These are phyloP conservation scores for Chlorops oryzae DNA, from an alignment of 1,140 invertebrate genomes.

Conservation along the genomic window DNA sequence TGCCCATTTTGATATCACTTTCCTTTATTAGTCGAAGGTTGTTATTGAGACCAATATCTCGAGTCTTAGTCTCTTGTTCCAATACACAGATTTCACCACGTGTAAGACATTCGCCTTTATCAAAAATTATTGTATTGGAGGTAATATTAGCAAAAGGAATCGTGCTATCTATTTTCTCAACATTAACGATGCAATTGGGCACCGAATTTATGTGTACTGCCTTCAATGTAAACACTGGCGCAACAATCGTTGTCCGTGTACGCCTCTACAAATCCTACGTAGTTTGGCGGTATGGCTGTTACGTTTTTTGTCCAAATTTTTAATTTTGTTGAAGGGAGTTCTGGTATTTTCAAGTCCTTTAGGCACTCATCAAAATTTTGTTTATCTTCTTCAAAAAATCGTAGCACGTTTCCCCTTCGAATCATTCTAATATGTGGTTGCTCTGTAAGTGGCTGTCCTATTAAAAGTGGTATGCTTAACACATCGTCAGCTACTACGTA, in stretches of 20 bases:
- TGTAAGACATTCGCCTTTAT: not conserved
- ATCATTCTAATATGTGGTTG: conserved; percentile 1
- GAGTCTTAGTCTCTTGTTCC: conserved; percentile 1
- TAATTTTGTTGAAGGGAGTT: not conserved
- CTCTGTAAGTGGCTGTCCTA: conserved; percentile 4
- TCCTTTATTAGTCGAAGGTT: too few relatives aligned
- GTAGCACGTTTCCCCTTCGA: not conserved
- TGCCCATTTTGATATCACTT: too few relatives aligned
- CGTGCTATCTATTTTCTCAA: too few relatives aligned
- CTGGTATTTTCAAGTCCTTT: not conserved
- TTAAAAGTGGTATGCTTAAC: not conserved
- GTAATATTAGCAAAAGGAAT: not conserved
- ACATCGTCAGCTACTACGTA: not conserved
- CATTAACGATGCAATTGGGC: too few relatives aligned
- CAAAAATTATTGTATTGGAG: not conserved
- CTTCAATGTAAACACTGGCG: too few relatives aligned
- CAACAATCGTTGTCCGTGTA: too few relatives aligned
- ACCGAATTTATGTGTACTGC: too few relatives aligned
- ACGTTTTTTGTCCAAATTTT: conserved; percentile 1
- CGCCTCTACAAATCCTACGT: conserved; percentile 5
- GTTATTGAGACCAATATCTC: too few relatives aligned
- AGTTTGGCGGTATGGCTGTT: conserved; percentile 1
- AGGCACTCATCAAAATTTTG: not conserved
- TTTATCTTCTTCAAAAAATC: not conserved
- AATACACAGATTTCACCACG: not conserved